A percentile compares a stretch with the other conserved stretches of the same genome.
Conservation (phyloP, 2,888 invertebrate genomes). For the Cremastinae sp. region DNA sequence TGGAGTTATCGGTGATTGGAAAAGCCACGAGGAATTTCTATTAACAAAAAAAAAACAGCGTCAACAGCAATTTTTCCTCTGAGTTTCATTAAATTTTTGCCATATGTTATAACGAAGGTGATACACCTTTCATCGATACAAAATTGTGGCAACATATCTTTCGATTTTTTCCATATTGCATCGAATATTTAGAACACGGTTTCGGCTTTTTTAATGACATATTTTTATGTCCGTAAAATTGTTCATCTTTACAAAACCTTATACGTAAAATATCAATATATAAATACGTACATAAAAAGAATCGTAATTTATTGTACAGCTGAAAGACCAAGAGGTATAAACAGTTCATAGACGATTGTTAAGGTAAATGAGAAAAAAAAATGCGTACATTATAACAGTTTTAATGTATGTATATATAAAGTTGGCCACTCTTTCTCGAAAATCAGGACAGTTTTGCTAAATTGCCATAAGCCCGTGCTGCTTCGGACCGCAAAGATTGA, state of each 20-base stretch:
- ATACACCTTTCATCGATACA: conserved; percentile 23
- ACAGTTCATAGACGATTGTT: conserved; percentile 43
- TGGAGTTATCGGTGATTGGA: conserved; percentile 72
- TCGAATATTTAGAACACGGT: background rate
- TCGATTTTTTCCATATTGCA: background rate
- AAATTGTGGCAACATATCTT: conserved; percentile 5
- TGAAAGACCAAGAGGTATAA: conserved; percentile 48
- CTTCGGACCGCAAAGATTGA: no score
- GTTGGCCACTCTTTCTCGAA: no score
- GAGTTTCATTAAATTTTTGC: conserved; percentile 33
- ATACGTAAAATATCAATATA: no score
- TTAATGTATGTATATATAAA: no score
- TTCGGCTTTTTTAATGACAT: background rate
- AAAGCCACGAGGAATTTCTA: conserved; percentile 74
- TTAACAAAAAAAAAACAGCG: conserved; percentile 58
- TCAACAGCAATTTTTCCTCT: conserved; percentile 21
- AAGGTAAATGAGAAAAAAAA: conserved; percentile 29
- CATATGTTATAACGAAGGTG: conserved; percentile 41
- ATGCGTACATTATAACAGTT: no score
- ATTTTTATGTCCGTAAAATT: no score
- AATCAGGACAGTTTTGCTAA: no score
- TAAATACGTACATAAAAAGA: conserved; percentile 68
- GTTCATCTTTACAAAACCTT: no score
- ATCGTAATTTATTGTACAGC: conserved; percentile 68
- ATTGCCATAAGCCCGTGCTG: no score